Conservation (phyloP, 2,888 invertebrate genomes). For the Siphlonurus alternatus region DNA sequence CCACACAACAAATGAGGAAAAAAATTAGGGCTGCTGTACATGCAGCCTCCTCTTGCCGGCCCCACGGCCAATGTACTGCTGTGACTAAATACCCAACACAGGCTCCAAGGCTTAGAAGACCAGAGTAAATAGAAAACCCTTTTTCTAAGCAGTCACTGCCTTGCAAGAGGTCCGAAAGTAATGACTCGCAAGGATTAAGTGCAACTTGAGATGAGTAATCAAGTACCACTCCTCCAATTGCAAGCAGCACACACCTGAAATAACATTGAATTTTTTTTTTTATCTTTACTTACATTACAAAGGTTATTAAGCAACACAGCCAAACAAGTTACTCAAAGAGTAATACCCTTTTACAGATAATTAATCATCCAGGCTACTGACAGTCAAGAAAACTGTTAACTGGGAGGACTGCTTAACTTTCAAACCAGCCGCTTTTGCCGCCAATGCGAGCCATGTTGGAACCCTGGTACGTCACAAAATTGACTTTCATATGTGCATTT, state of each 20-base stretch:
- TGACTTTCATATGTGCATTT: no score
- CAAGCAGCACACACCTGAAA: slow-evolving; percentile 16
- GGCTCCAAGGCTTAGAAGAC: slow-evolving; percentile 21
- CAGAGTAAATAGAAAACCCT: slow-evolving; percentile 21
- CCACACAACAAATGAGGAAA: slow-evolving; percentile 15
- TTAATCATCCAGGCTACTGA: no score
- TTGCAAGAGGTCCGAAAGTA: slow-evolving; percentile 19
- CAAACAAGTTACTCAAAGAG: no score
- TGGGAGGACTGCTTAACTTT: no score
- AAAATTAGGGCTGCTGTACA: slow-evolving; percentile 18
- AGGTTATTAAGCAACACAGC: no score
- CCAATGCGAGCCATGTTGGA: no score
- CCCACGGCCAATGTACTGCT: slow-evolving; percentile 18
- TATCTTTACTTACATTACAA: no score
- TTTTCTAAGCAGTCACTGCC: slow-evolving; percentile 12
- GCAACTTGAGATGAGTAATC: slow-evolving; percentile 19
- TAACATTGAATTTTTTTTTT: slow-evolving; percentile 7
- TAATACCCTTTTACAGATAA: no score
- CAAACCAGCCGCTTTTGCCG: no score
- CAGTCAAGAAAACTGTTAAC: no score
- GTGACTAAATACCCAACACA: slow-evolving; percentile 21
- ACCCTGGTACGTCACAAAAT: no score
- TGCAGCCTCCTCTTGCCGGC: slow-evolving; percentile 18
- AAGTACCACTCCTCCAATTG: slow-evolving; percentile 18
- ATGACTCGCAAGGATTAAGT: slow-evolving; percentile 21